A percentile compares a stretch with the other conserved stretches of the same genome.
Conservation (phyloP, 2,888 invertebrate species). For the Nomada goodeniana region DNA sequence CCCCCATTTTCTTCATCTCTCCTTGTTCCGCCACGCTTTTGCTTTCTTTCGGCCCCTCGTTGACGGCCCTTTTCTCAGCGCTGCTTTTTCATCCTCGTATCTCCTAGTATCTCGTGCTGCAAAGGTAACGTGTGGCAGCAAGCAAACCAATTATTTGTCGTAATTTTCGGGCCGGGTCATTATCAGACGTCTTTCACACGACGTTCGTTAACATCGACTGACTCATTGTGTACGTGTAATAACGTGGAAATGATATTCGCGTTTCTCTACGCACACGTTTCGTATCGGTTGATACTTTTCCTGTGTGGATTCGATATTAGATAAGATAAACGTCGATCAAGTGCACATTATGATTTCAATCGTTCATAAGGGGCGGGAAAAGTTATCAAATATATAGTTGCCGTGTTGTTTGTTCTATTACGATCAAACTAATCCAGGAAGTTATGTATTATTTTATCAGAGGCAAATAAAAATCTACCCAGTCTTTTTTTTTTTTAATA, state of each 20-base stretch:
- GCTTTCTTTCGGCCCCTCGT: constrained; percentile 40
- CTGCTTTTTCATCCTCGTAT: constrained; percentile 37
- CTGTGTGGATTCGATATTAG: background rate
- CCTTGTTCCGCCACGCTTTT: background rate
- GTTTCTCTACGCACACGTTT: background rate
- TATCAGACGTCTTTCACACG: constrained; percentile 34
- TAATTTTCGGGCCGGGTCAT: constrained; percentile 49
- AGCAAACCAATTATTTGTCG: constrained; percentile 52
- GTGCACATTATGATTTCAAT: background rate
- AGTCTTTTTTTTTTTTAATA: background rate
- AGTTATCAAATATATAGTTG: background rate
- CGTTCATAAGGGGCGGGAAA: background rate
- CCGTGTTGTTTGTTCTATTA: background rate
- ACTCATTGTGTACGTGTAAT: background rate
- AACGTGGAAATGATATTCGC: constrained; percentile 30
- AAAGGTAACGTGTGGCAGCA: constrained; percentile 25
- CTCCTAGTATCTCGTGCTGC: constrained; percentile 35
- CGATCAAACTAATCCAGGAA: background rate
- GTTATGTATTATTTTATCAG: too few relatives aligned
- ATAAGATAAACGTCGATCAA: constrained; percentile 34
- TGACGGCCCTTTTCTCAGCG: constrained; percentile 53
- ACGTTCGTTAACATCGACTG: constrained; percentile 46
- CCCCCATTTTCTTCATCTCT: constrained; percentile 50
- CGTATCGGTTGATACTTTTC: constrained; percentile 19
- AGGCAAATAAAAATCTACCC: too few relatives aligned